Evolutionary conservation across 2,888 invertebrate species (phyloP).

Genomic region (Zootermopsis nevadensis): DNA sequence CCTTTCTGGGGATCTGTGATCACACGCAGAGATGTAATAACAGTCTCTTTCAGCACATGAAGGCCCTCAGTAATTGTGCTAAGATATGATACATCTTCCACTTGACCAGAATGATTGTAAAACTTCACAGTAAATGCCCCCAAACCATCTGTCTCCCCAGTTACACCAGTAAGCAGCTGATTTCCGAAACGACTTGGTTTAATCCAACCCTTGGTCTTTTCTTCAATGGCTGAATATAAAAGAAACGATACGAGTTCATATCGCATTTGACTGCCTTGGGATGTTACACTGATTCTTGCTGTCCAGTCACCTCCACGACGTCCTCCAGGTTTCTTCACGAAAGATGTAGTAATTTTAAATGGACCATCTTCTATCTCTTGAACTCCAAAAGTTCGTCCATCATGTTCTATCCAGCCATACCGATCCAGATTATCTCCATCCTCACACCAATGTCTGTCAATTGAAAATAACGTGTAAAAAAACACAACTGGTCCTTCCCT

Average conservation of each 20-base stretch:
- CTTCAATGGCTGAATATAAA: constrained; percentile 87
- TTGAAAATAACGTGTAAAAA: background rate
- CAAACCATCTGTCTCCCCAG: constrained; percentile 81
- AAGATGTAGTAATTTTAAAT: constrained; percentile 83
- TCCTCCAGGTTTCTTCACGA: constrained; percentile 86
- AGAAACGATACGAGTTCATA: constrained; percentile 74
- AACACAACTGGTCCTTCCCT: too few relatives aligned
- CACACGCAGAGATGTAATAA: constrained; percentile 76
- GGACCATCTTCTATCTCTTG: constrained; percentile 89
- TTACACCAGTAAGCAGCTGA: constrained; percentile 70
- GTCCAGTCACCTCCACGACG: constrained; percentile 94
- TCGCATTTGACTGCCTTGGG: constrained; percentile 55
- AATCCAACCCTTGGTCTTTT: constrained; percentile 70
- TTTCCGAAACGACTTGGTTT: constrained; percentile 63
- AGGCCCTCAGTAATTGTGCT: constrained; percentile 78
- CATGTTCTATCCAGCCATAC: constrained; percentile 89
- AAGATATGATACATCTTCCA: constrained; percentile 77
- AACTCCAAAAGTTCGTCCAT: constrained; percentile 90
- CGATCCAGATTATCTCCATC: constrained; percentile 83
- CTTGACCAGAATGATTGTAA: constrained; percentile 62
- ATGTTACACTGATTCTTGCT: constrained; percentile 77
- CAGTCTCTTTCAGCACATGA: constrained; percentile 79
- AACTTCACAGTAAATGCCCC: constrained; percentile 79
- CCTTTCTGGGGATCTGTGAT: constrained; percentile 66
- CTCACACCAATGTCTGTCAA: constrained; percentile 89